A percentile compares a stretch with the other conserved stretches of the same genome.
phyloP scores from a whole-genome alignment of 2,113 vertebrate genomes.

The Rostratula benghalensis region DNA sequence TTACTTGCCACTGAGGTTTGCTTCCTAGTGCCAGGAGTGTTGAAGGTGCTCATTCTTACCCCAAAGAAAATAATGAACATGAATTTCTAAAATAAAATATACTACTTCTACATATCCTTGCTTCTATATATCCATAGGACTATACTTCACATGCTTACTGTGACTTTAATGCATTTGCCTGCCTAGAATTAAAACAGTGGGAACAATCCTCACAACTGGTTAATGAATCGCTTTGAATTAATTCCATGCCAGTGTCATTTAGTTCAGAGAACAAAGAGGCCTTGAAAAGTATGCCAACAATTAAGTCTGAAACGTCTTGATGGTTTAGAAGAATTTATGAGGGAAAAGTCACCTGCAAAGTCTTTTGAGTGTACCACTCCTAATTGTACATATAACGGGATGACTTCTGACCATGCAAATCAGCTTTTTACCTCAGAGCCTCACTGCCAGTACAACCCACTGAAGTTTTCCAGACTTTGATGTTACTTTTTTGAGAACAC shows the following conservation, averaged over 20 bases:
- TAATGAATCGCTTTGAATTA: not conserved
- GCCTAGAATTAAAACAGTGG: not conserved
- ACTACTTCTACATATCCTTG: not conserved
- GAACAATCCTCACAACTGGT: not conserved
- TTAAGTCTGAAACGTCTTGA: not conserved
- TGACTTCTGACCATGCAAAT: not conserved
- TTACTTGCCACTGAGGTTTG: not conserved
- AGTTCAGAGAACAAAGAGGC: conserved; percentile 15
- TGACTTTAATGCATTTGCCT: not conserved
- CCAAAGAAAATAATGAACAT: not conserved
- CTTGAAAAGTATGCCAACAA: not conserved
- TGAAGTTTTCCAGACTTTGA: not conserved
- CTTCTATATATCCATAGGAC: not conserved
- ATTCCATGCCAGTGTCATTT: not conserved
- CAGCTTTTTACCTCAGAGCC: not conserved
- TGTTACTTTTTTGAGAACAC: not conserved
- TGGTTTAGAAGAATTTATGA: not conserved
- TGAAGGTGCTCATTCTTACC: not conserved
- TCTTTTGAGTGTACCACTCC: not conserved
- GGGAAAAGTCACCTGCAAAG: not conserved
- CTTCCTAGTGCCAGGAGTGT: not conserved
- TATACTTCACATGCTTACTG: not conserved
- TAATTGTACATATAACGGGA: not conserved
- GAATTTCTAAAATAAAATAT: not conserved
- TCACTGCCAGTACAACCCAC: not conserved